Conservation (phyloP, 1,140 invertebrate species). For the Cyclina sinensis region DNA sequence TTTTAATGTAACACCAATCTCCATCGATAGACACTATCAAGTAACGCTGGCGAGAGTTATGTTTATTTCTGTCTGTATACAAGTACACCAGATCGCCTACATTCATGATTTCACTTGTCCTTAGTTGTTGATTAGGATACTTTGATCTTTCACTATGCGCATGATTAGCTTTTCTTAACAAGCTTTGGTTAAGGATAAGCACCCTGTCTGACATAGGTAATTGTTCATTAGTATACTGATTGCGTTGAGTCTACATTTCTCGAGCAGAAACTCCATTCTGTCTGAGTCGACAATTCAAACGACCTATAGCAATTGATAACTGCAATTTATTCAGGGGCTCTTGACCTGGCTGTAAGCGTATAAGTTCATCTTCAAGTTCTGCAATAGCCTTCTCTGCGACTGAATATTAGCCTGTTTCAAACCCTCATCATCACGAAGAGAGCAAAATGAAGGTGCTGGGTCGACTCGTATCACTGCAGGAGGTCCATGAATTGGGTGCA, state of each 20-base stretch:
- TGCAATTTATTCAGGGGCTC: background rate
- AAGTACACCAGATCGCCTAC: slow-evolving; percentile 70
- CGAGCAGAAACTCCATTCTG: background rate
- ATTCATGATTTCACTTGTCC: background rate
- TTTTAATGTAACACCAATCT: slow-evolving; percentile 52
- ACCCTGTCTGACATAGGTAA: slow-evolving; percentile 51
- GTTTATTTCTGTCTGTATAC: slow-evolving; percentile 48
- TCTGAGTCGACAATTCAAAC: slow-evolving; percentile 30
- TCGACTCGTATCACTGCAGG: slow-evolving; percentile 65
- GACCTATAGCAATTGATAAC: slow-evolving; percentile 1
- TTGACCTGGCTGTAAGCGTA: slow-evolving; percentile 23
- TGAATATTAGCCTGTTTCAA: slow-evolving; percentile 44
- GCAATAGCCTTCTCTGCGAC: slow-evolving; percentile 62
- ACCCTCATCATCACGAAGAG: slow-evolving; percentile 52
- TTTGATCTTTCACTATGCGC: slow-evolving; percentile 58
- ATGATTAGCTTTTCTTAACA: slow-evolving; percentile 40
- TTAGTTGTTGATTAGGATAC: background rate
- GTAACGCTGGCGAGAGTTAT: background rate
- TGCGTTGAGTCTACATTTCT: slow-evolving; percentile 36
- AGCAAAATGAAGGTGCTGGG: slow-evolving; percentile 65
- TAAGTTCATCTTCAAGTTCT: slow-evolving; percentile 61
- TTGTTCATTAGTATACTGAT: slow-evolving; percentile 59
- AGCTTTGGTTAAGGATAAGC: slow-evolving; percentile 26
- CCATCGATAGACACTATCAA: background rate
- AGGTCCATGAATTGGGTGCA: slow-evolving; percentile 64